Conservation (phyloP, 2,888 invertebrate species). For the Cistogaster globosa region DNA sequence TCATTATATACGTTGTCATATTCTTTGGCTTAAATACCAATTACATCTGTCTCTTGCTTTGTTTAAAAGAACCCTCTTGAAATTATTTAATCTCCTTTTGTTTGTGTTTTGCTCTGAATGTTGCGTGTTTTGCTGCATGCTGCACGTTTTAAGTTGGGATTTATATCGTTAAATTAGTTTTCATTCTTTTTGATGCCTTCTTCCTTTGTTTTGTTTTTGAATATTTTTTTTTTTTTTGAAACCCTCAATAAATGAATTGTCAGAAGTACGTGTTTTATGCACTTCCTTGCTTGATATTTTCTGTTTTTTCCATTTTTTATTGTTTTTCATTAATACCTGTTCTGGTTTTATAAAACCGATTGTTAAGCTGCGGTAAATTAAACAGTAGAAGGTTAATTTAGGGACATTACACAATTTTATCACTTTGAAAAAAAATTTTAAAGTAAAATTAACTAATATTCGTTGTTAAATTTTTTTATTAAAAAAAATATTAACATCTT, state of each 20-base stretch:
- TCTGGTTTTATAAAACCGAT: not conserved
- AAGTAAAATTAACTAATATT: not conserved
- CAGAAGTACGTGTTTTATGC: slow-evolving; percentile 31
- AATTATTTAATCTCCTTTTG: slow-evolving; percentile 42
- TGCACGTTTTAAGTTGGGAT: slow-evolving; percentile 59
- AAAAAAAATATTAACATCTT: not conserved
- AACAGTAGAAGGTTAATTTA: slow-evolving; percentile 8
- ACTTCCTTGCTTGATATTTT: slow-evolving; percentile 17
- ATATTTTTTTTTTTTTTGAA: slow-evolving; percentile 2
- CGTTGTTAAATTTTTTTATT: not conserved
- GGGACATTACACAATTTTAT: not conserved
- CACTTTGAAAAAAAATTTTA: not conserved
- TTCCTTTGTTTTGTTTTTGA: slow-evolving; percentile 3
- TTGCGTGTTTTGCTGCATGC: slow-evolving; percentile 42
- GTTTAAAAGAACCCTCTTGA: slow-evolving; percentile 35
- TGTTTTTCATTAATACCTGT: slow-evolving; percentile 32
- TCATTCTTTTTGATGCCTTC: not conserved
- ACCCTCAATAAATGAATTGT: slow-evolving; percentile 49
- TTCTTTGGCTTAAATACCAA: slow-evolving; percentile 23
- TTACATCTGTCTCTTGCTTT: slow-evolving; percentile 61
- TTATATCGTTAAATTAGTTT: slow-evolving; percentile 57
- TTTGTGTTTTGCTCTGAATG: not conserved
- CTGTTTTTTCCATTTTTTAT: not conserved
- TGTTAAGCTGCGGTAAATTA: slow-evolving; percentile 30
- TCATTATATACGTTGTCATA: slow-evolving; percentile 25